Percentiles rank a stretch among this genome's conserved stretches.
Evolutionary conservation across 2,113 vertebrate genomes (phyloP).

Genomic region (Barbus barbus): DNA sequence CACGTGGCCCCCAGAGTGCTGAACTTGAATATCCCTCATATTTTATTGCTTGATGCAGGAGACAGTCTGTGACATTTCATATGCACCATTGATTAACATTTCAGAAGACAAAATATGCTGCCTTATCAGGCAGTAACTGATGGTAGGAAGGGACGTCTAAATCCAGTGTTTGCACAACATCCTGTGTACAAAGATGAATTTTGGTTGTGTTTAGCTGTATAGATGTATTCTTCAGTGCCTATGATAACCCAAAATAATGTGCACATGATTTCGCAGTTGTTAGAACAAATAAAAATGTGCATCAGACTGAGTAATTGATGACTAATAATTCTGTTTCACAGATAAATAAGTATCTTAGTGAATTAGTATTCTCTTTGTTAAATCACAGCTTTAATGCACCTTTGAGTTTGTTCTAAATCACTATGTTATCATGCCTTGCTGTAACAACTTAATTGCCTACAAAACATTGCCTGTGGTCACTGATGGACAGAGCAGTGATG

Average conservation of each 20-base stretch:
- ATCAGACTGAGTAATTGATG: not conserved
- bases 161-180: not conserved
- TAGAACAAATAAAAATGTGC: not conserved
- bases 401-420: not conserved
- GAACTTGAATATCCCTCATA: not conserved
- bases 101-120: not conserved
- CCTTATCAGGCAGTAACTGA: not conserved
- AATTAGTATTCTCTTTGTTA: not conserved
- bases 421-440: not conserved
- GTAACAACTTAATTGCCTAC: not conserved
- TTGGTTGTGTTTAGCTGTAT: not conserved
- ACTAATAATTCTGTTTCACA: not conserved
- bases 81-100: conserved; percentile 26
- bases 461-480: not conserved
- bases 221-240: not conserved
- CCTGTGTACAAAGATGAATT: not conserved
- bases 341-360: not conserved
- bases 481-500: not conserved
- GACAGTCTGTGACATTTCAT: not conserved
- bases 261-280: not conserved
- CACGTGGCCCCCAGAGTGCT: not conserved
- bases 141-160: not conserved
- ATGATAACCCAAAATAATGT: not conserved
- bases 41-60: conserved; percentile 8
- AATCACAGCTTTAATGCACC: not conserved